Base-by-base conservation (phyloP, 2,797 vertebrate genomes). In the Hippopotamyrus pictus region DNA sequence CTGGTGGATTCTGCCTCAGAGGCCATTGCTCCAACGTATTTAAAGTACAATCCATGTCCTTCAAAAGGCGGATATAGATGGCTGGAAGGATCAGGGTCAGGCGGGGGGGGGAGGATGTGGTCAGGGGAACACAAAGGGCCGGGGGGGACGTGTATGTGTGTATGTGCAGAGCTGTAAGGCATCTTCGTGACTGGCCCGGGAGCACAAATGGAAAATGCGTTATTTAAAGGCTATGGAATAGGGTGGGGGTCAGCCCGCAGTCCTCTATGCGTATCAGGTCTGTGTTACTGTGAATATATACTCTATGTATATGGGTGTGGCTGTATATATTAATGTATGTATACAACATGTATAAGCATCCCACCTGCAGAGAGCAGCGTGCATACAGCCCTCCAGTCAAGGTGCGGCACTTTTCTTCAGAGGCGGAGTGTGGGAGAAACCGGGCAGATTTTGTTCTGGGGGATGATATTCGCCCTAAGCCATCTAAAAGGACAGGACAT, bases 1-100 rank as follows among this genome's bases (percentile, higher is more conserved):
- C 91, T 29, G 46, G 41, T 41, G 54, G 90, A 90, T 89, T 90
- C 82, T 17, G 89, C 93, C 93, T 90, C 92, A 88, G 79, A 87
- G 89, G 83, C 5, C 90, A 12, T 5, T 0, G 25, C 37, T 41
- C 2, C 12, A 19, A 79, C 1, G 17, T 79, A 79, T 79, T 44
- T 44, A 37, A 79, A 79, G 73, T 79, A 17, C 37, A 8, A 79
- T 79, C 25, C 73, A 44, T 37, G 73, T 44, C 37, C 73, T 37
- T 37, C 73, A 37, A 79, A 79, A 79, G 73, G 33, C 1, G 90
- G 93, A 93, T 93, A 69, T 69, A 69, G 62, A 33, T 69, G 62
- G 62, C 92, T 90, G 90, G 50, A 62, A 88, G 51, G 54, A 57
- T 25, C 12, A 9, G 57, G 50, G 5, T 14, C 5, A 53, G 4